These are phyloP conservation scores for Psittacus erithacus DNA, from an alignment of 2,113 vertebrate species.

Conservation along the genomic window DNA sequence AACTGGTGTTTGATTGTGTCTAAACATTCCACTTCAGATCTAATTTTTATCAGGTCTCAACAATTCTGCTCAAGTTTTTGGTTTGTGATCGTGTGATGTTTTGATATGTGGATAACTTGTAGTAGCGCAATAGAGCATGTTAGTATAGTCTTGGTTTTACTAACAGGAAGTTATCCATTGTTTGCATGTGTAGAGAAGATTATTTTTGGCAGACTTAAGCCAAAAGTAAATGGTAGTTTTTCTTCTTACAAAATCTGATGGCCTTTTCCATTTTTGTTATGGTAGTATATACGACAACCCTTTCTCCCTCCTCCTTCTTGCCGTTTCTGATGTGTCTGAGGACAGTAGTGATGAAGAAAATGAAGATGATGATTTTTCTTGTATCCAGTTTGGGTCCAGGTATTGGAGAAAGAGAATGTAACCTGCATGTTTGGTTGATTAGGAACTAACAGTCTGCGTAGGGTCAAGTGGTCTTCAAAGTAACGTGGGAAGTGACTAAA, in stretches of 20 bases:
- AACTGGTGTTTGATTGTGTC: background rate
- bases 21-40: background rate
- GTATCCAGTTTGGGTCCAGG: constrained; percentile 99
- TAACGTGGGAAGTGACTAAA: background rate
- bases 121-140: background rate
- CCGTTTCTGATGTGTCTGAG: constrained; percentile 92
- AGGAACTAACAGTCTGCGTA: constrained; percentile 71
- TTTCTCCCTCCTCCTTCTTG: constrained; percentile 92
- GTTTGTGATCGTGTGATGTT: background rate
- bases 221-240: too few relatives aligned
- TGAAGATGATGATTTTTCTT: constrained; percentile 89
- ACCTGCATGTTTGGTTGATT: constrained; percentile 70
- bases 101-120: background rate
- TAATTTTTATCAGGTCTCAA: background rate
- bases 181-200: constrained; percentile 49
- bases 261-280: constrained; percentile 74
- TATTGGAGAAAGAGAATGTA: constrained; percentile 77
- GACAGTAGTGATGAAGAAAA: constrained; percentile 92
- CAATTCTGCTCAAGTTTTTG: background rate
- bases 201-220: background rate
- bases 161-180: background rate
- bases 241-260: constrained; percentile 32
- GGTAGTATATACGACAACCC: constrained; percentile 84
- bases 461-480: background rate
- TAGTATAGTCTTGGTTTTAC: background rate